These are phyloP conservation scores for Drosophila neotestacea DNA, from an alignment of 2,888 invertebrate genomes.

Conservation along the genomic window DNA sequence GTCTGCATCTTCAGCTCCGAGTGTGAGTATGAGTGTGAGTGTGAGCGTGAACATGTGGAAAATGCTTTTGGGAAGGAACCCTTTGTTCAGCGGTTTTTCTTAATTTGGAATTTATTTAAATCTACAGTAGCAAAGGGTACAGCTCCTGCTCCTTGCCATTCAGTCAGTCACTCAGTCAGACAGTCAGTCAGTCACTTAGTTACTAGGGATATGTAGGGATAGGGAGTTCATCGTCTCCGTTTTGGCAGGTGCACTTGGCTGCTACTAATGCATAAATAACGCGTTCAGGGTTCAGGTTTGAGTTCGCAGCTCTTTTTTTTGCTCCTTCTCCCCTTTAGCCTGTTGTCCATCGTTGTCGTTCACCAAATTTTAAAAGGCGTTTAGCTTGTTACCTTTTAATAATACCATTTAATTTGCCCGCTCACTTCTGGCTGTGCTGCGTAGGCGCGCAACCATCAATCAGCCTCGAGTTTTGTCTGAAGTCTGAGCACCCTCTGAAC, in stretches of 20 bases:
- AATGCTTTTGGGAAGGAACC: conserved; percentile 55
- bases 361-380: conserved; percentile 76
- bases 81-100: conserved; percentile 67
- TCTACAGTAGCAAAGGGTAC: conserved; percentile 62
- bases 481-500: conserved; percentile 20
- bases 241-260: conserved; percentile 68
- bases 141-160: conserved; percentile 26
- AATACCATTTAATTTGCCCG: conserved; percentile 75
- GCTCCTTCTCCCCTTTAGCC: conserved; percentile 5
- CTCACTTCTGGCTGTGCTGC: conserved; percentile 54
- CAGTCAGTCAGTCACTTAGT: conserved; percentile 24
- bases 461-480: conserved; percentile 47
- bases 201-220: conserved; percentile 3
- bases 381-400: conserved; percentile 82
- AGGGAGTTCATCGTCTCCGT: conserved; percentile 57
- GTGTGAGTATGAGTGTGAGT: conserved; percentile 4
- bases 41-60: conserved; percentile 46
- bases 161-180: conserved; percentile 35
- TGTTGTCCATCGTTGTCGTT: conserved; percentile 49
- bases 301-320: conserved; percentile 40
- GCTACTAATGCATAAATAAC: conserved; percentile 79
- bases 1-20: conserved; percentile 49
- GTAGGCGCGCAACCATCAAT: conserved; percentile 79
- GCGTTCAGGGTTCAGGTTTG: conserved; percentile 32
- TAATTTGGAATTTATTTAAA: conserved; percentile 82